These are phyloP conservation scores for Anas platyrhynchos DNA, from an alignment of 2,113 vertebrate species.

Conservation along the genomic window DNA sequence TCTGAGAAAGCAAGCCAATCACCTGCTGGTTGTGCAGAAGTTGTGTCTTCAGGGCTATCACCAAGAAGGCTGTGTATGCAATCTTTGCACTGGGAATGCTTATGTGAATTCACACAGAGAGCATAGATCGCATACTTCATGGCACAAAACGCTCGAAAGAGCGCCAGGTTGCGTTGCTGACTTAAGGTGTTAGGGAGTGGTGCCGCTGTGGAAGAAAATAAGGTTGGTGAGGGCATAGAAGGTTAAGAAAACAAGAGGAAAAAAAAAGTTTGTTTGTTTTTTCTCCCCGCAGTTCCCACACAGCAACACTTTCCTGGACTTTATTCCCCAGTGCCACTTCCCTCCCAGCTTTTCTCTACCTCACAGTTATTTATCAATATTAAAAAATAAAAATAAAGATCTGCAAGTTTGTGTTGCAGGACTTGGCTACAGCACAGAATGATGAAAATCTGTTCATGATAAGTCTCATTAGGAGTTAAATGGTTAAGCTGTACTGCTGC, in stretches of 20 bases:
- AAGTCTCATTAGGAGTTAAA: neutral
- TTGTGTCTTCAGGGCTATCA: conserved; percentile 12
- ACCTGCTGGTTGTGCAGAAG: neutral
- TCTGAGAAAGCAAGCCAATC: conserved; percentile 20
- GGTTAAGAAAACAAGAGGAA: neutral
- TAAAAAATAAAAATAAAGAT: neutral
- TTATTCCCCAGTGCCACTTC: neutral
- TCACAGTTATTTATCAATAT: neutral
- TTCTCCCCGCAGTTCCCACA: neutral
- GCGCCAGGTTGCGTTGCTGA: conserved; percentile 80
- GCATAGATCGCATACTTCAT: conserved; percentile 96
- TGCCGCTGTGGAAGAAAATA: neutral
- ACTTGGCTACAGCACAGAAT: neutral
- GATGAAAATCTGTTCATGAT: neutral
- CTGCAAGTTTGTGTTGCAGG: neutral
- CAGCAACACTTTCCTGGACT: neutral
- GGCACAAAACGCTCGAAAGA: conserved; percentile 93
- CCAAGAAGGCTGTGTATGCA: conserved; percentile 48
- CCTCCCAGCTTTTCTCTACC: neutral
- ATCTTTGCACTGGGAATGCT: conserved; percentile 75
- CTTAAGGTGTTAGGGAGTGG: conserved; percentile 24
- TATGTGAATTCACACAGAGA: conserved; percentile 87
- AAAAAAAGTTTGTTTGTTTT: neutral
- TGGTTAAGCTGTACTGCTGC: neutral
- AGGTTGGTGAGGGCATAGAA: neutral